Evolutionary conservation across 2,113 vertebrate species (phyloP), one percentile per base, ranked within the genome.

Genomic region (Macquaria ambigua): DNA sequence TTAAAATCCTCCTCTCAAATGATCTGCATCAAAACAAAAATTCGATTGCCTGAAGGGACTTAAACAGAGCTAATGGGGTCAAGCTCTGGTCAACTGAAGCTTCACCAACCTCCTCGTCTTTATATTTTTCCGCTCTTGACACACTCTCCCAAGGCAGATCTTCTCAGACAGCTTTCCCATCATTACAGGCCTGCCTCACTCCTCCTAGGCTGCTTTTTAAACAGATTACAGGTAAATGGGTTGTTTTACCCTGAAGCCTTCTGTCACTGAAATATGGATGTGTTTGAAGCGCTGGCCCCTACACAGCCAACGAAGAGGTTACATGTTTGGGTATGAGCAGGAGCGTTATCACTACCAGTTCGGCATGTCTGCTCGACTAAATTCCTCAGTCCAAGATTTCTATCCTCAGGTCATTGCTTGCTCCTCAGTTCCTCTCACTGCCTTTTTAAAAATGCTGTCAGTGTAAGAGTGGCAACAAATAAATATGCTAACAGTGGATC

Each of bases 181-280:
- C 69, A 62, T 82, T 56, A 20, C 43, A 16, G 79, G 43, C 66
- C 78, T 20, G 39, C 31, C 62, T 84, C 31, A 4, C 79, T 90
- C 61, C 69, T 85, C 48, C 62, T 28, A 20, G 46, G 58, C 63
- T 79, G 66, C 83, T 84, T 89, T 91, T 83, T 50, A 66, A 89
- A 79, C 75, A 86, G 92, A 93, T 94, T 90, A 93, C 90, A 92
- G 91, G 78, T 93, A 92, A 92, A 91, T 83, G 77, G 87, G 86
- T 87, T 94, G 91, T 90, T 91, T 87, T 91, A 37, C 85, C 93
- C 93, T 37, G 77, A 31, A 93, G 92, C 88, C 10, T 74, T 39
- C 89, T 93, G 92, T 93, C 93, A 92, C 86, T 92, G 84, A 94
- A 94, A 91, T 93, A 95, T 95, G 92, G 90, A 88, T 82, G 93